phyloP scores from a whole-genome alignment of 2,888 invertebrate genomes.

The Amiota minor region DNA sequence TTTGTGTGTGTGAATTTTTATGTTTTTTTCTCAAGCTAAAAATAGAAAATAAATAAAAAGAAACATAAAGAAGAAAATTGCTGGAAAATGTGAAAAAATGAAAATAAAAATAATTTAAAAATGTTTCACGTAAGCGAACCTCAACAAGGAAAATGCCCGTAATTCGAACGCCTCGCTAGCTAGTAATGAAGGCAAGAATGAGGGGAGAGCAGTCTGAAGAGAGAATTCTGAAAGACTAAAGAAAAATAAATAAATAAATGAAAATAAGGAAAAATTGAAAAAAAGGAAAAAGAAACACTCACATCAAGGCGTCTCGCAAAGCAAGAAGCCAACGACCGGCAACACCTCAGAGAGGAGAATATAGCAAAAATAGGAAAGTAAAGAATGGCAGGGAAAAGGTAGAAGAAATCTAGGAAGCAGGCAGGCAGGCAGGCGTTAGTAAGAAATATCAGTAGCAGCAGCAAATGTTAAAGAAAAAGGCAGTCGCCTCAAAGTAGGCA shows the following conservation, averaged over 20 bases:
- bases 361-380: slow-evolving; percentile 26
- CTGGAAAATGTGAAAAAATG: neutral
- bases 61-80: neutral
- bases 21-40: neutral
- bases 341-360: slow-evolving; percentile 18
- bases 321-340: slow-evolving; percentile 62
- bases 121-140: slow-evolving; percentile 20
- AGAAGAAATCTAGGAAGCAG: slow-evolving; percentile 22
- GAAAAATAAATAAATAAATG: slow-evolving; percentile 4
- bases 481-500: slow-evolving; percentile 38
- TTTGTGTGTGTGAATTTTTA: neutral
- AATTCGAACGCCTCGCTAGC: slow-evolving; percentile 62
- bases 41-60: slow-evolving; percentile 4
- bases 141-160: slow-evolving; percentile 33
- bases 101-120: slow-evolving; percentile 11
- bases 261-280: slow-evolving; percentile 1
- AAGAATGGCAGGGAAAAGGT: neutral
- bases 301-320: slow-evolving; percentile 38
- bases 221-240: neutral
- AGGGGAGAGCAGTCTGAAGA: neutral
- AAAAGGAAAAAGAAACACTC: slow-evolving; percentile 60
- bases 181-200: slow-evolving; percentile 51
- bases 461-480: slow-evolving; percentile 34
- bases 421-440: neutral
- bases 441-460: neutral